Evolutionary conservation across 2,113 vertebrate genomes (phyloP).

Genomic region (Misgurnus mizolepis): DNA sequence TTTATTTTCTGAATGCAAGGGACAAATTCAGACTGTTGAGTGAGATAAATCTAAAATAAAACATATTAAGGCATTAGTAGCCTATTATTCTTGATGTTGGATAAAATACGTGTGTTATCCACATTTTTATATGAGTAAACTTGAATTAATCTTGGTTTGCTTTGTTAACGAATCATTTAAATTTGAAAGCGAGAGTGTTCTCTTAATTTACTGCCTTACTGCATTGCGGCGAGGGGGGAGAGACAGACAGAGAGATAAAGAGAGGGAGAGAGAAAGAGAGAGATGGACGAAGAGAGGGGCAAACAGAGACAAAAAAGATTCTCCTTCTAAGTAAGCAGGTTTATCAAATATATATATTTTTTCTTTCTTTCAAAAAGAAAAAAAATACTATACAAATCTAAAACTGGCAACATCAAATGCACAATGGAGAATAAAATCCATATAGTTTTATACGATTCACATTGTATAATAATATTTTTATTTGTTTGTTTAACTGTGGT

Average conservation of each 20-base stretch:
- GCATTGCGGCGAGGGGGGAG: slow-evolving; percentile 47
- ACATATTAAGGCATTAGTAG: background rate
- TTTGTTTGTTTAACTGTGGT: background rate
- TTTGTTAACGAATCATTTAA: slow-evolving; percentile 8
- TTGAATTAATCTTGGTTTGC: background rate
- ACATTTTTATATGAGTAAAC: background rate
- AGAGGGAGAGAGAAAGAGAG: slow-evolving; percentile 51
- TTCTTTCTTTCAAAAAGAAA: background rate
- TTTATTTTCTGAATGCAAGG: background rate
- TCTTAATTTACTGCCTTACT: slow-evolving; percentile 51
- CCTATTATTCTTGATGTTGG: background rate
- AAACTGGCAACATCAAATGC: background rate
- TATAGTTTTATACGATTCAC: too few relatives aligned
- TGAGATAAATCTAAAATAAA: background rate
- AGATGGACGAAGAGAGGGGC: slow-evolving; percentile 45
- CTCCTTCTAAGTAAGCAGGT: background rate
- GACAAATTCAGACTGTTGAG: background rate
- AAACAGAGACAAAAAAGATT: background rate
- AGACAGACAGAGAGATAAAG: slow-evolving; percentile 44
- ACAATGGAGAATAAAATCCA: background rate
- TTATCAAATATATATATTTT: background rate
- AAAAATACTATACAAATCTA: background rate
- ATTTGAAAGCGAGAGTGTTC: slow-evolving; percentile 32
- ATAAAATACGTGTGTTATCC: background rate
- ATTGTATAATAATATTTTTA: background rate